These are phyloP conservation scores for Hylaeus anthracinus DNA, from an alignment of 1,140 invertebrate genomes.

Conservation along the genomic window DNA sequence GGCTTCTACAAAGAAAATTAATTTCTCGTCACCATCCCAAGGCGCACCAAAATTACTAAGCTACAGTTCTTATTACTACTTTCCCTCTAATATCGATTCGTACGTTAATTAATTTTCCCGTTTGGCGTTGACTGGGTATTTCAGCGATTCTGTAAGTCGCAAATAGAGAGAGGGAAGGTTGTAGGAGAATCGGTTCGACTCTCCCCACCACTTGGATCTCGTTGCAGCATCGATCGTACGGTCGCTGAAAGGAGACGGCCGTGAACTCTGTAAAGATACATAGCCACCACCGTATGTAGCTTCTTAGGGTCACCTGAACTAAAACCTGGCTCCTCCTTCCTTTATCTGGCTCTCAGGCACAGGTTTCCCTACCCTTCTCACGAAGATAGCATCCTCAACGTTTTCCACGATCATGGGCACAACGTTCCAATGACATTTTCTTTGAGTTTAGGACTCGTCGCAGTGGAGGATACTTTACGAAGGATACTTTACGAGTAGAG, in stretches of 20 bases:
- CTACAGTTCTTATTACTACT: too few relatives aligned
- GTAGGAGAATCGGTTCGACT: not conserved
- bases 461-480: not conserved
- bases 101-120: not conserved
- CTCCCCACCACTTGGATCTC: conserved; percentile 28
- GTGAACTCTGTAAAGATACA: conserved; percentile 57
- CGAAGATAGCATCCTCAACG: not conserved
- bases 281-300: conserved; percentile 20
- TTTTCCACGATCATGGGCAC: not conserved
- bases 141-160: not conserved
- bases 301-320: conserved; percentile 36
- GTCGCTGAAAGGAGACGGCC: conserved; percentile 52
- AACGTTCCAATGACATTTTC: not conserved
- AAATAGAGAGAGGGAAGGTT: conserved; percentile 15
- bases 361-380: not conserved
- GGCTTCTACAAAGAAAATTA: too few relatives aligned
- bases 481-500: not conserved
- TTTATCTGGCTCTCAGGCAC: not conserved
- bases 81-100: too few relatives aligned
- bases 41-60: too few relatives aligned
- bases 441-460: not conserved
- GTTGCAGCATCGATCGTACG: conserved; percentile 58
- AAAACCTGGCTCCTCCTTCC: not conserved
- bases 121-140: conserved; percentile 21
- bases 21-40: too few relatives aligned